Evolutionary conservation across 1,140 invertebrate genomes (phyloP).

Genomic region (Rhynchophorus ferrugineus): DNA sequence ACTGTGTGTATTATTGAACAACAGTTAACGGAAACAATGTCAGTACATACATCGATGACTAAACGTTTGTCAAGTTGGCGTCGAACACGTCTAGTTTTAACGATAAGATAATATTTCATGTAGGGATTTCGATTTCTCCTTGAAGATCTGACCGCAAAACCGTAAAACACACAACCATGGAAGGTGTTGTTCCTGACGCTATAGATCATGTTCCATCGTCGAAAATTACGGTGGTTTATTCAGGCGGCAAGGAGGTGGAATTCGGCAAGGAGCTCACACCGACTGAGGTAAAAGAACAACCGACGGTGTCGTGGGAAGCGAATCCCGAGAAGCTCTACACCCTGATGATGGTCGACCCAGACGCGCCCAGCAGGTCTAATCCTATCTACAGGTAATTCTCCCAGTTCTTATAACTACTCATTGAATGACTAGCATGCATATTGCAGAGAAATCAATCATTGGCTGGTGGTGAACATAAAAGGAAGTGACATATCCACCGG

Average conservation of each 20-base stretch:
- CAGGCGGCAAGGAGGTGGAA: constrained; percentile 11
- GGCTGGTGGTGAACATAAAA: constrained; percentile 85
- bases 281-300: constrained; percentile 61
- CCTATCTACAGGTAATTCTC: constrained; percentile 27
- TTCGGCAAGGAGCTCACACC: constrained; percentile 54
- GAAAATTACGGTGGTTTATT: constrained; percentile 14
- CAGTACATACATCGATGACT: too few relatives aligned
- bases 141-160: too few relatives aligned
- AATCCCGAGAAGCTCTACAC: constrained; percentile 59
- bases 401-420: neutral
- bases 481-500: constrained; percentile 56
- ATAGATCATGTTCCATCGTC: constrained; percentile 11
- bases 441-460: constrained; percentile 48
- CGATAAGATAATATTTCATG: too few relatives aligned
- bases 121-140: too few relatives aligned
- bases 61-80: too few relatives aligned
- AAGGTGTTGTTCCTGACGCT: constrained; percentile 10
- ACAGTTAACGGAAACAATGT: too few relatives aligned
- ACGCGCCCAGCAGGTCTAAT: constrained; percentile 55
- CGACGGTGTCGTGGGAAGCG: constrained; percentile 54
- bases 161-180: too few relatives aligned
- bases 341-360: constrained; percentile 75
- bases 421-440: neutral
- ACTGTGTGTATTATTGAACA: too few relatives aligned
- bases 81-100: too few relatives aligned